Evolutionary conservation across 1,140 invertebrate genomes (phyloP).

Genomic region (Grapholita molesta): DNA sequence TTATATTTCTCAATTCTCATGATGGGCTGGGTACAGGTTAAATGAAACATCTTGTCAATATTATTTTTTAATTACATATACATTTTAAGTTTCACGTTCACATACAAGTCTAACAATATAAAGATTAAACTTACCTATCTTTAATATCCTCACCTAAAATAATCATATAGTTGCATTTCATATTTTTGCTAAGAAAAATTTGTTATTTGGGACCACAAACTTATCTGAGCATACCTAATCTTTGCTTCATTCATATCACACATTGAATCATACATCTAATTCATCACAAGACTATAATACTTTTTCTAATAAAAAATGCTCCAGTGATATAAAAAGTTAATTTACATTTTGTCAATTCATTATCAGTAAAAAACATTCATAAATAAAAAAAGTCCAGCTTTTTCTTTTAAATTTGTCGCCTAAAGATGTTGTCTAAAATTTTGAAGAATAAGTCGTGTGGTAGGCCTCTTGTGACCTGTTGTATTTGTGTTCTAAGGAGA

Average conservation of each 20-base stretch:
- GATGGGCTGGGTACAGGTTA: too few relatives aligned
- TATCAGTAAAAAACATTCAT: not conserved
- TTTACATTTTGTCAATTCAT: slow-evolving; percentile 17
- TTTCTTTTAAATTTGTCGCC: slow-evolving; percentile 71
- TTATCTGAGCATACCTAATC: not conserved
- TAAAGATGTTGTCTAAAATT: slow-evolving; percentile 89
- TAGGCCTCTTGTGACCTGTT: slow-evolving; percentile 90
- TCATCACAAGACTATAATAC: slow-evolving; percentile 10
- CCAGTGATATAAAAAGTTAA: not conserved
- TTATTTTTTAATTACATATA: not conserved
- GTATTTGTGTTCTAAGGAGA: slow-evolving; percentile 89
- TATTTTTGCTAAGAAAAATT: not conserved
- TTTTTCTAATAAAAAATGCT: slow-evolving; percentile 3
- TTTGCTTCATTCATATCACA: not conserved
- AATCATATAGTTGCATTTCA: not conserved
- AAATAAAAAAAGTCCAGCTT: slow-evolving; percentile 16
- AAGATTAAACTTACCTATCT: not conserved
- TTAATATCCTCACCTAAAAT: too few relatives aligned
- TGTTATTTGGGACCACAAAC: not conserved
- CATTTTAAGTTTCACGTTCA: not conserved
- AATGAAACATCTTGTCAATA: too few relatives aligned
- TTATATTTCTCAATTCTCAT: too few relatives aligned
- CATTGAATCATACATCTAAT: not conserved
- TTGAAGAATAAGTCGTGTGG: slow-evolving; percentile 91
- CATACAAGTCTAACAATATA: not conserved